These are phyloP conservation scores for Phyllostomus hastatus DNA, from an alignment of 2,113 vertebrate species.

Conservation along the genomic window DNA sequence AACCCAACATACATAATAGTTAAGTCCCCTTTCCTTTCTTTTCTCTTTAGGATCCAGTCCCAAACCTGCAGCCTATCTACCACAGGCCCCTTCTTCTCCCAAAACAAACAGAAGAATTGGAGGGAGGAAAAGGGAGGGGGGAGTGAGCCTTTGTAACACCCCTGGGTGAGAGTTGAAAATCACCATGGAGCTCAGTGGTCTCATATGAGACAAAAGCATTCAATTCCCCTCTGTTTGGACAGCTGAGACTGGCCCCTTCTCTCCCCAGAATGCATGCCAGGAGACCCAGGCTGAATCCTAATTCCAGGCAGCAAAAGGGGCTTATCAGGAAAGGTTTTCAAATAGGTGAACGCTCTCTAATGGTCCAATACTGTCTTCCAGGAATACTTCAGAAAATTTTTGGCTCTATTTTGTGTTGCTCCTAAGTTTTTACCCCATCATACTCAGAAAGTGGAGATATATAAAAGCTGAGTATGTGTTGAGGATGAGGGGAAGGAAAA, in stretches of 20 bases:
- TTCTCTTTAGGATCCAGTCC: neutral
- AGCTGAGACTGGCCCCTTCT: conserved; percentile 41
- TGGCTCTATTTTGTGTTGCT: neutral
- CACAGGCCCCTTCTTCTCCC: neutral
- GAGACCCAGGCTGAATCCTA: conserved; percentile 44
- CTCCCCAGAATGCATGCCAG: neutral
- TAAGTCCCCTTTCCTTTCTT: neutral
- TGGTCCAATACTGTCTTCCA: conserved; percentile 10
- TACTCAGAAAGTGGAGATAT: neutral
- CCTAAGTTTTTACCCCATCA: neutral
- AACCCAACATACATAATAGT: neutral
- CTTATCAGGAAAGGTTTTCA: conserved; percentile 35
- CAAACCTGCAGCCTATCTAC: neutral
- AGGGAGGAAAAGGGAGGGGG: neutral
- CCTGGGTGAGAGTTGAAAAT: conserved; percentile 36
- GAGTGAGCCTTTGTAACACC: conserved; percentile 8
- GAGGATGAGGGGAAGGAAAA: neutral
- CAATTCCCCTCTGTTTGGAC: conserved; percentile 58
- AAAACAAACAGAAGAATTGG: conserved; percentile 30
- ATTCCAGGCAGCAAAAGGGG: neutral
- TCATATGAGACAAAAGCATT: conserved; percentile 26
- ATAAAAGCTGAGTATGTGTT: neutral
- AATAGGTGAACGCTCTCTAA: neutral
- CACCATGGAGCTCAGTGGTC: conserved; percentile 47
- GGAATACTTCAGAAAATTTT: conserved; percentile 32